Conservation (phyloP, 2,888 invertebrate genomes). For the Drosophila histrio region DNA sequence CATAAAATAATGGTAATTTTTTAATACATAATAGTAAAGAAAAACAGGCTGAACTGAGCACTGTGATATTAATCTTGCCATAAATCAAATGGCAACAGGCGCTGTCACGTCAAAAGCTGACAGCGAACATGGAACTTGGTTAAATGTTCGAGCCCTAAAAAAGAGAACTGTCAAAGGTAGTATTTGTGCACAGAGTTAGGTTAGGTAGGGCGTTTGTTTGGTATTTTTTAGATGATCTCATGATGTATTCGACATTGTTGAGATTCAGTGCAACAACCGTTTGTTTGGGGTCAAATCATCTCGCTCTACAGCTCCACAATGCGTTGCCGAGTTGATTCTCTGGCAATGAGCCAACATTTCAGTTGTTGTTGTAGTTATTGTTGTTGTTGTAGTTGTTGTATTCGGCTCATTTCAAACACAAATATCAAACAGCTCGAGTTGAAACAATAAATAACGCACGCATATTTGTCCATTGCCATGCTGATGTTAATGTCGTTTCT, state of each 20-base stretch:
- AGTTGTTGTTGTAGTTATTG: constrained; percentile 4
- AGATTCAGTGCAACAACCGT: constrained; percentile 21
- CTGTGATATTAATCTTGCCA: constrained; percentile 68
- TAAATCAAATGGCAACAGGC: constrained; percentile 65
- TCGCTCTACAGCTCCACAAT: background rate
- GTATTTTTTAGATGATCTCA: constrained; percentile 10
- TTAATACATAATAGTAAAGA: constrained; percentile 16
- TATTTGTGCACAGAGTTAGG: background rate
- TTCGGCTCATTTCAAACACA: constrained; percentile 48
- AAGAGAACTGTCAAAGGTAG: constrained; percentile 4
- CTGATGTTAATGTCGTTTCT: constrained; percentile 13
- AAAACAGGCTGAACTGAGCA: background rate
- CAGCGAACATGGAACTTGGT: constrained; percentile 34
- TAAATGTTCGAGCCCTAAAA: constrained; percentile 6
- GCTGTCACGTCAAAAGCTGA: constrained; percentile 56
- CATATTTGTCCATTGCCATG: constrained; percentile 62
- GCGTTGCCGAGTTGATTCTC: background rate
- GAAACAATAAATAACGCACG: constrained; percentile 65
- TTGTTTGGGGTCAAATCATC: constrained; percentile 18
- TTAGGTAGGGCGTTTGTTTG: background rate
- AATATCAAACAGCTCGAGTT: constrained; percentile 53
- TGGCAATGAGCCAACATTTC: constrained; percentile 33
- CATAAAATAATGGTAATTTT: constrained; percentile 25
- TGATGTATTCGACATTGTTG: constrained; percentile 16
- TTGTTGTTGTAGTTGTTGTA: background rate